These are phyloP conservation scores for Excalfactoria chinensis DNA, from an alignment of 2,113 vertebrate genomes.

Conservation along the genomic window DNA sequence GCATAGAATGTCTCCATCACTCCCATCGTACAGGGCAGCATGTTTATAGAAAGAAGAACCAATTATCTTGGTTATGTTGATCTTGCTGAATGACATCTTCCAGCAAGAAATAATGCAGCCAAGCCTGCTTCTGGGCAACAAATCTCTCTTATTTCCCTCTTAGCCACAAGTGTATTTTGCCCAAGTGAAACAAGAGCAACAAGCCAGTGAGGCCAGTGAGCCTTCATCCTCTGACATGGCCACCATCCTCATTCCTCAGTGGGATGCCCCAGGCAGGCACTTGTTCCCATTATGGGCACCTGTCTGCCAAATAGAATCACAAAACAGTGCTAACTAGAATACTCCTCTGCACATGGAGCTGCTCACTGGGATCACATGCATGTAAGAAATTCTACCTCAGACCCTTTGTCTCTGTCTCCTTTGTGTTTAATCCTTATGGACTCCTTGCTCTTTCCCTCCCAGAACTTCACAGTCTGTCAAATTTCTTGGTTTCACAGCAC, in stretches of 20 bases:
- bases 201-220: background rate
- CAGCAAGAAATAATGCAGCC: background rate
- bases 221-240: background rate
- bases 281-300: rapidly evolving
- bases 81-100: background rate
- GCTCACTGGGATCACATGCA: background rate
- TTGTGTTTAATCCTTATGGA: background rate
- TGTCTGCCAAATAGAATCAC: too few species aligned
- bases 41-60: conserved; percentile 6
- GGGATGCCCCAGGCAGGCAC: background rate
- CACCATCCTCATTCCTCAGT: background rate
- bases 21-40: background rate
- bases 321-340: background rate
- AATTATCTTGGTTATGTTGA: background rate
- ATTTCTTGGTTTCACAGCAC: background rate
- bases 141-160: background rate
- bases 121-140: background rate
- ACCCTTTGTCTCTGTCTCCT: background rate
- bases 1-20: background rate
- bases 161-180: conserved; percentile 1
- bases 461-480: background rate
- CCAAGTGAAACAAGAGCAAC: background rate
- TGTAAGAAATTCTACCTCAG: background rate
- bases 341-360: background rate
- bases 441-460: background rate